These are phyloP conservation scores for Polydrusus cervinus DNA, from an alignment of 2,888 invertebrate genomes.

Conservation along the genomic window DNA sequence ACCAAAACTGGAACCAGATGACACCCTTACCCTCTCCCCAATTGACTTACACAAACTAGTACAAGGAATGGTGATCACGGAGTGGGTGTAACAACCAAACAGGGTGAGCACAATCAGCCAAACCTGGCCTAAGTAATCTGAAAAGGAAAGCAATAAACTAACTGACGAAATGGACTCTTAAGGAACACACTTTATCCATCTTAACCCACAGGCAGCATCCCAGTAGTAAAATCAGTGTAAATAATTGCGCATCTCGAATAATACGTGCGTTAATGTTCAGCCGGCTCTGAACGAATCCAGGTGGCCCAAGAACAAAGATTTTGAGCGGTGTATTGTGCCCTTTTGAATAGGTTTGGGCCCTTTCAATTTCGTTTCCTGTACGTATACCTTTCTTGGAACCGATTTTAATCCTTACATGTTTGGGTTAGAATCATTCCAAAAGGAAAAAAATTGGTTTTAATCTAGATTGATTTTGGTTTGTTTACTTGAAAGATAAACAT, in stretches of 20 bases:
- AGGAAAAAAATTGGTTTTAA: not conserved
- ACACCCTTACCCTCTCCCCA: no score
- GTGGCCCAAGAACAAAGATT: slow-evolving; percentile 64
- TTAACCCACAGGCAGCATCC: slow-evolving; percentile 44
- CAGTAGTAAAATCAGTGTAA: slow-evolving; percentile 61
- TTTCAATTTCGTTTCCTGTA: slow-evolving; percentile 51
- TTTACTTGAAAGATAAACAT: no score
- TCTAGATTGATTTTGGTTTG: no score
- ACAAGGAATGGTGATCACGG: no score
- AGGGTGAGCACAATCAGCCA: no score
- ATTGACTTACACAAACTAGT: no score
- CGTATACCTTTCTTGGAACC: slow-evolving; percentile 50
- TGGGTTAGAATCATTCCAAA: slow-evolving; percentile 2
- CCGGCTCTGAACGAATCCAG: slow-evolving; percentile 57
- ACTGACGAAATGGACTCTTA: not conserved
- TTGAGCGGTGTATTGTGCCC: slow-evolving; percentile 62
- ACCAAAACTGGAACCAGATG: no score
- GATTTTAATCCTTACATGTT: slow-evolving; percentile 43
- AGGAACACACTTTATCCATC: slow-evolving; percentile 42
- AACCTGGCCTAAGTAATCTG: no score
- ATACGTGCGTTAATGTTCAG: slow-evolving; percentile 44
- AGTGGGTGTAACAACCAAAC: no score
- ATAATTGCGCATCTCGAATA: slow-evolving; percentile 62
- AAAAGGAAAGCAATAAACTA: not conserved
- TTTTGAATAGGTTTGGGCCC: slow-evolving; percentile 44